Evolutionary conservation across 2,113 vertebrate species (phyloP), one percentile per base, ranked within the genome.

Genomic region (Pelodiscus sinensis): DNA sequence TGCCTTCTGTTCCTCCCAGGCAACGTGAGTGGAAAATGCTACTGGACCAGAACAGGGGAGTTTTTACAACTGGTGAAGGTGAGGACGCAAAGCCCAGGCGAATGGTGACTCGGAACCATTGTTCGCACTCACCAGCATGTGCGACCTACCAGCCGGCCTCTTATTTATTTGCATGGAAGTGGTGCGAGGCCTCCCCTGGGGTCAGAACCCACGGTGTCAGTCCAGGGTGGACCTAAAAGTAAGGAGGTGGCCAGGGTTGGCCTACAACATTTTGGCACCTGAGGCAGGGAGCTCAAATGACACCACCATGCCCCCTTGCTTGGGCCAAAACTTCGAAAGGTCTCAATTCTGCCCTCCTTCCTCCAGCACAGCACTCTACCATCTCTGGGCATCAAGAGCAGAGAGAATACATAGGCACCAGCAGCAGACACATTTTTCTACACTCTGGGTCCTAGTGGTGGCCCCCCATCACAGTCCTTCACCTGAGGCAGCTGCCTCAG

Each of bases 1-100:
- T 16, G 4, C 31, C 3, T 91, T 0, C 79, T 51, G 8, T 85
- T n/a, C 0, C 54, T 5, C 0, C 0, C 0, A 2, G 1, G 25
- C 6, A 6, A 86, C 87, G 50, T 0, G 21, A 80, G 78, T 14
- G 11, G 1, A 19, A 75, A 94, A 68, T 0, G 2, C 22, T 51
- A 0, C 0, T 71, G 0, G 3, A 5, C 50, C 3, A 0, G 19
- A 18, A 35, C 25, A 38, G 24, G 5, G 24, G n/a, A 29, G 52
- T 14, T 22, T 65, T 3, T 12, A 21, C 0, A 0, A 1, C 9
- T 0, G 0, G 2, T 3, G 14, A 2, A 1, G 90, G n/a, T 38
- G 2, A 9, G 0, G 31, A 35, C 8, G 21, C n/a, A 19, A 71
- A 22, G 5, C 4, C 54, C 31, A 62, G 54, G 19, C 2, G 13